A percentile compares a stretch with the other conserved stretches of the same genome.
These are phyloP conservation scores for Tortricodes alternella DNA, from an alignment of 2,888 invertebrate genomes.

Conservation along the genomic window DNA sequence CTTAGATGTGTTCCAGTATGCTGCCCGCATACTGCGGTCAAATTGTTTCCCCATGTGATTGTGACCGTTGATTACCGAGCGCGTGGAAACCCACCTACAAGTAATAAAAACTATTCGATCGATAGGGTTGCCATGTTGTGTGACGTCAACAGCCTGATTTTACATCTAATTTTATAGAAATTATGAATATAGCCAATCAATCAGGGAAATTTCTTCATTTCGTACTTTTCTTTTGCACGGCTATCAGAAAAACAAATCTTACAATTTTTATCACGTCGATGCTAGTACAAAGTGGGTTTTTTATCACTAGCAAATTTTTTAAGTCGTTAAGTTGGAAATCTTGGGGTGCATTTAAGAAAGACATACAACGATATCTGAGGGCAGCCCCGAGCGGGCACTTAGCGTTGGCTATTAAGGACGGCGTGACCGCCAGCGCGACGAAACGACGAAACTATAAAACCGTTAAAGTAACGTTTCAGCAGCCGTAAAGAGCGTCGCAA, in stretches of 20 bases:
- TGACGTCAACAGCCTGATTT: slow-evolving; percentile 5
- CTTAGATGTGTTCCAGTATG: slow-evolving; percentile 47
- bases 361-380: slow-evolving; percentile 70
- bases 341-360: slow-evolving; percentile 67
- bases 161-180: slow-evolving; percentile 5
- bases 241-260: slow-evolving; percentile 1
- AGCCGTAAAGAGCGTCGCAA: slow-evolving; percentile 81
- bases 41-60: slow-evolving; percentile 3
- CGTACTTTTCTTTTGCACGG: neutral
- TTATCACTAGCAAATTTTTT: slow-evolving; percentile 60
- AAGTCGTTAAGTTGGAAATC: slow-evolving; percentile 78
- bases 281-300: slow-evolving; percentile 47
- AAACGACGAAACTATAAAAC: slow-evolving; percentile 82
- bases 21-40: slow-evolving; percentile 26
- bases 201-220: no score
- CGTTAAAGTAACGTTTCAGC: slow-evolving; percentile 82
- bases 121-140: slow-evolving; percentile 6
- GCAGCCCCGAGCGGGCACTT: slow-evolving; percentile 80
- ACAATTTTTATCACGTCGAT: slow-evolving; percentile 1
- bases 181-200: neutral
- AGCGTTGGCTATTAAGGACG: slow-evolving; percentile 77
- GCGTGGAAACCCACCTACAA: slow-evolving; percentile 17
- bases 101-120: slow-evolving; percentile 17
- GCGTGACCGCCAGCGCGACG: slow-evolving; percentile 78
- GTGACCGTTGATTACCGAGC: slow-evolving; percentile 13